Conservation (phyloP, 2,113 vertebrate genomes). For the Podilymbus podiceps region DNA sequence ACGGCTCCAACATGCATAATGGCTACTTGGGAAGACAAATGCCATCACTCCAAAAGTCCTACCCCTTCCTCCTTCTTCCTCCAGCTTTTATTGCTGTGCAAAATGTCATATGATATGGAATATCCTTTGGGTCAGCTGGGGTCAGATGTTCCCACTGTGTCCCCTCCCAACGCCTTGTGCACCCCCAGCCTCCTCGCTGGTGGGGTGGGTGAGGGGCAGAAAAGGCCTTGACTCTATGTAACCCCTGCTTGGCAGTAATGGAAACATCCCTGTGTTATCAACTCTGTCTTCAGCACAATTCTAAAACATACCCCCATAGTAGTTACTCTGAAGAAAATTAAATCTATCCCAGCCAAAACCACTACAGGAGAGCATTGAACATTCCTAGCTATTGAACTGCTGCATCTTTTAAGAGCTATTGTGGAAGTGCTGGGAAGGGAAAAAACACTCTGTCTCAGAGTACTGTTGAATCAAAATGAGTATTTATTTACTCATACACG, state of each 20-base stretch:
- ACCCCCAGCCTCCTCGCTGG: background rate
- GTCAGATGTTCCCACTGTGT: background rate
- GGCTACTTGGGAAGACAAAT: background rate
- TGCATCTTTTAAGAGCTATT: background rate
- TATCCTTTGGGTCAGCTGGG: background rate
- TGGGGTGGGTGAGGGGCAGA: background rate
- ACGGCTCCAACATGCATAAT: rapidly evolving
- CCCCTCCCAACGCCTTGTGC: background rate
- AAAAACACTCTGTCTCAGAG: background rate
- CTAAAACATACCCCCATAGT: background rate
- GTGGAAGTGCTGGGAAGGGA: background rate
- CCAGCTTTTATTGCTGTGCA: background rate
- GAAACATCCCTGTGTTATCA: background rate
- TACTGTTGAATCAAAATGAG: background rate
- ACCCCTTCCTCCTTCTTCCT: background rate
- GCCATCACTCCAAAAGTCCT: background rate
- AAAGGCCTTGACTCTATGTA: background rate
- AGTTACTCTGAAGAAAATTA: background rate
- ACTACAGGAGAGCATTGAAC: background rate
- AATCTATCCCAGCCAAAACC: background rate
- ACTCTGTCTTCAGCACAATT: background rate
- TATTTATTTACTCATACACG: background rate
- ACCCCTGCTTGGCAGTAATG: rapidly evolving
- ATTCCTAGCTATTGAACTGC: background rate
- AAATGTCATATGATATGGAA: background rate